Base-by-base conservation (phyloP, 2,888 invertebrate genomes). In the Rhodophaea formosa region DNA sequence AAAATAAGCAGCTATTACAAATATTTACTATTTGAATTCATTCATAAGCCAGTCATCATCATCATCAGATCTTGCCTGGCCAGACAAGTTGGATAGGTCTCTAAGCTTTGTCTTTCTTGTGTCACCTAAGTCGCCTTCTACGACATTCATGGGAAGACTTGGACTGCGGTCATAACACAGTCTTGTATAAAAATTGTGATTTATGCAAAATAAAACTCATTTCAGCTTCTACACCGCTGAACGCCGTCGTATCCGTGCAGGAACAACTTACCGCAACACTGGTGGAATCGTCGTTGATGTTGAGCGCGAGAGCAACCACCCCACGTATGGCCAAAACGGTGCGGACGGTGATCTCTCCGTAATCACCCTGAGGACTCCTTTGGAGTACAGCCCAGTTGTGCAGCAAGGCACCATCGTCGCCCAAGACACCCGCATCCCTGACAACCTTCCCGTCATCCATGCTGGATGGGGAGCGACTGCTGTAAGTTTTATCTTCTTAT, bases 231-330 rank as follows among this genome's bases (percentile, higher is more conserved):
- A 69, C 60, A 8, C 8, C 0, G 63, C 74, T 0, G 47, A 56
- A 0, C 59, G 62, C 57, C 80, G 80, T 23, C 81, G 84, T 8
- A 68, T 85, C 39, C 67, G 85, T 3, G 83, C 82, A 7, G 86
- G 87, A 0, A 53, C 77, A 8, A 70, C 75, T 2, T 65, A 59
- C 63, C 80, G 82, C n/a, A 72, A 78, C 62, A 64, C 60, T 0
- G 85, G 83, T 0, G 87, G 87, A 0, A 30, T 57, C 1, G 0
- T 75, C 8, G n/a, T 47, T n/a, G 0, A 42, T 5, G 65, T 77
- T 0, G 30, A 46, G 0, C 16, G 23, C 0, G 68, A 62, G 7
- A 15, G 57, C 57, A 74, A 76, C 63, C 77, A 79, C 56, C 76
- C 74, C 3, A 8, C 52, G 8, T 77, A 65, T 54, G 66, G 68